Conservation (phyloP, 2,113 vertebrate species). For the Anolis carolinensis region DNA sequence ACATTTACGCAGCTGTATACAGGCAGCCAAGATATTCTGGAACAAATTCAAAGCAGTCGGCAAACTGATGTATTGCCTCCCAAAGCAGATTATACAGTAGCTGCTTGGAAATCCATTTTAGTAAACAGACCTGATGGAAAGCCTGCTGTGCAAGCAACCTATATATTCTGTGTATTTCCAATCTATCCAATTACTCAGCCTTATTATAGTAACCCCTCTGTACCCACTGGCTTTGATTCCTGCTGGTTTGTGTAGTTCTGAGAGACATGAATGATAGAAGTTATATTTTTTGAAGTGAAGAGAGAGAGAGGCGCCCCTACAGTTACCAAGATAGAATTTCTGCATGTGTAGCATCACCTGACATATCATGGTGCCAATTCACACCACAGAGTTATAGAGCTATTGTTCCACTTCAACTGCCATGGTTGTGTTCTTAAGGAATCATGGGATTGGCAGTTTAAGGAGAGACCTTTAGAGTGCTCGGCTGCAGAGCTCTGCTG, state of each 20-base stretch:
- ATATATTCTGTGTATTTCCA: constrained; percentile 21
- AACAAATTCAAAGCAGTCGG: constrained; percentile 21
- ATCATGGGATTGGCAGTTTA: no score
- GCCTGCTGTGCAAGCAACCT: constrained; percentile 24
- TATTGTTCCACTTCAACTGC: no score
- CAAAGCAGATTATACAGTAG: constrained; percentile 33
- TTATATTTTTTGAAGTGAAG: neutral
- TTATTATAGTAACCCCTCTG: neutral
- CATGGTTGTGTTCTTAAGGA: no score
- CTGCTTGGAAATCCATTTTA: constrained; percentile 35
- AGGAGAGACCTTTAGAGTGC: no score
- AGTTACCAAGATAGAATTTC: neutral
- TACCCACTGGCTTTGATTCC: neutral
- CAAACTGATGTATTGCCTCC: constrained; percentile 28
- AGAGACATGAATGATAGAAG: neutral
- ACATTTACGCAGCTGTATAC: constrained; percentile 24
- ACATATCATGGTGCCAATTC: neutral
- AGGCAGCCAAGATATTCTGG: constrained; percentile 33
- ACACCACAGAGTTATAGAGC: no score
- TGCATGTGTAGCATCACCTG: neutral
- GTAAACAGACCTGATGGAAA: constrained; percentile 33
- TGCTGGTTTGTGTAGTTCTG: neutral
- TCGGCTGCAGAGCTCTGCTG: no score
- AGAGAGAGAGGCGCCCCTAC: neutral
- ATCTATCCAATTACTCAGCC: constrained; percentile 1